Evolutionary conservation across 2,797 vertebrate species (phyloP), one percentile per base, ranked within the genome.

Genomic region (Hirundo rustica): DNA sequence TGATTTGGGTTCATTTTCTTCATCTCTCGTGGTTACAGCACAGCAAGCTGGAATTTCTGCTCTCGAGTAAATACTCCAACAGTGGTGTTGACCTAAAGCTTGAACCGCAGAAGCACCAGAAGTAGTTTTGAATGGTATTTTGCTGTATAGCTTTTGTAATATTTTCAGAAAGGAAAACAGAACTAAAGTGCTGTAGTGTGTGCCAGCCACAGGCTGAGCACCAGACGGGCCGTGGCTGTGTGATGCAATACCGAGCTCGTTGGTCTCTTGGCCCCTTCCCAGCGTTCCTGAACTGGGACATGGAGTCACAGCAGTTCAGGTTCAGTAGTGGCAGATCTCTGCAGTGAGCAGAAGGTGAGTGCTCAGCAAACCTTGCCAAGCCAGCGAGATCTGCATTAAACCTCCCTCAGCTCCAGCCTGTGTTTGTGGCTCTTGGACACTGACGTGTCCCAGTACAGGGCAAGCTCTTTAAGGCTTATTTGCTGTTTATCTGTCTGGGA

Each of bases 331-430:
- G 54, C 34, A 85, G 57, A n/a, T 76, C 32, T 68, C 8, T 77
- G 54, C 77, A 75, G 44, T 42, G 36, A 94, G 70, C 47, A 78
- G 65, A 80, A 89, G 60, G 51, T 58, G 73, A 74, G 67, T 23
- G 40, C 60, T 72, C 61, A 73, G 65, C 42, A 40, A 8, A 18
- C 48, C 30, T 78, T 68, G 45, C 42, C 62, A 76, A 66, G 40
- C 32, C 20, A 66, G n/a, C 60, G 51, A 57, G 72, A 61, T 70
- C 73, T 73, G 34, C 36, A 12, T 30, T 78, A 58, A 73, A 16
- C n/a, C 22, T 79, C 19, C 38, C 42, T 70, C n/a, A 45, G 1
- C 60, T 61, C 5, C 1, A 66, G 30, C 26, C 45, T 48, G 9
- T 44, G 11, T 6, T 3, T 40, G 14, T 60, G 51, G 30, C 26